A percentile compares a stretch with the other conserved stretches of the same genome.
phyloP scores from a whole-genome alignment of 2,888 invertebrate genomes.

The Meganola albula region DNA sequence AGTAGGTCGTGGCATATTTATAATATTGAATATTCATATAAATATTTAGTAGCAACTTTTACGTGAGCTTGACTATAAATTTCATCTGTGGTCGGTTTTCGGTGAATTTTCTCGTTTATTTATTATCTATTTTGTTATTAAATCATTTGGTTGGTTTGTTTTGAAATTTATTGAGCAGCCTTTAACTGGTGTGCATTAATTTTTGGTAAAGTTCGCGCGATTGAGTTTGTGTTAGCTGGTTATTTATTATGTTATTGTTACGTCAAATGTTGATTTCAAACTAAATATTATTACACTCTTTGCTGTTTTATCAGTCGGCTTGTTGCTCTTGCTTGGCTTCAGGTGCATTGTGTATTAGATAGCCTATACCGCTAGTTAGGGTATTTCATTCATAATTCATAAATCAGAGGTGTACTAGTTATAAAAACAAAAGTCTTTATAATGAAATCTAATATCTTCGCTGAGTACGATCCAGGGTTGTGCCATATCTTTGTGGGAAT shows the following conservation, averaged over 20 bases:
- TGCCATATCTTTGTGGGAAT: too few relatives aligned
- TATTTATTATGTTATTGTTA: not conserved
- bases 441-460: too few relatives aligned
- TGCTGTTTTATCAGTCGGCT: too few relatives aligned
- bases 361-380: too few relatives aligned
- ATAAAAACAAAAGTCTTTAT: too few relatives aligned
- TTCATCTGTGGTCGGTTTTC: constrained; percentile 33
- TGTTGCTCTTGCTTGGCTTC: too few relatives aligned
- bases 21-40: constrained; percentile 63
- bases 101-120: constrained; percentile 36
- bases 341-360: too few relatives aligned
- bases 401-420: too few relatives aligned
- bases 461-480: too few relatives aligned
- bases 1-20: constrained; percentile 71
- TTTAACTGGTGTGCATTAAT: constrained; percentile 23
- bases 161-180: constrained; percentile 25
- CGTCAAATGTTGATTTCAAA: too few relatives aligned
- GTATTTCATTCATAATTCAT: too few relatives aligned
- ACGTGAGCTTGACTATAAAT: constrained; percentile 32
- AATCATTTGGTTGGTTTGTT: constrained; percentile 28
- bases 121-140: constrained; percentile 37
- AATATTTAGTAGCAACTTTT: constrained; percentile 33
- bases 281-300: too few relatives aligned
- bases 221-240: constrained; percentile 10
- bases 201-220: constrained; percentile 15